phyloP scores from a whole-genome alignment of 1,140 invertebrate species.

The Tetramorium parvispinum region DNA sequence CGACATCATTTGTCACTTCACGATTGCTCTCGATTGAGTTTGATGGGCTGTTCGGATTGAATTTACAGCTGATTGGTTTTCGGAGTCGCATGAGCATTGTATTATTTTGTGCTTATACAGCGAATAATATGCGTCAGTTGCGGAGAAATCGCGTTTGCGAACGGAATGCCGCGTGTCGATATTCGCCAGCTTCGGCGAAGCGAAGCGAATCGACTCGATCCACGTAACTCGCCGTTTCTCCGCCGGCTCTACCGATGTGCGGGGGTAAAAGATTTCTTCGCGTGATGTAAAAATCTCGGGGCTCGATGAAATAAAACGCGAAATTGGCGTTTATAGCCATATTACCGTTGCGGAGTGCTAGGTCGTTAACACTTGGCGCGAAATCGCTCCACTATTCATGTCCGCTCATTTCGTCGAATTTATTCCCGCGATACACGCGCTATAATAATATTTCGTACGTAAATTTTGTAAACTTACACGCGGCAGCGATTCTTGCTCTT shows the following conservation, averaged over 20 bases:
- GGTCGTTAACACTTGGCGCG: not conserved
- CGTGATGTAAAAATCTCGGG: not conserved
- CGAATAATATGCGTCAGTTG: conserved; percentile 9
- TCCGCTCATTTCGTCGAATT: not conserved
- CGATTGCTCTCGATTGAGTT: not conserved
- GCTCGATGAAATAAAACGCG: conserved; percentile 3
- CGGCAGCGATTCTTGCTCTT: not conserved
- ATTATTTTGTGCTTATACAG: conserved; percentile 13
- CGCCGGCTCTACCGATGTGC: not conserved
- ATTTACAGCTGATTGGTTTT: not conserved
- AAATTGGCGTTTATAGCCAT: not conserved
- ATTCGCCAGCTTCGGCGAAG: not conserved
- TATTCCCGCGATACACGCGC: not conserved
- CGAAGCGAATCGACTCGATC: conserved; percentile 31
- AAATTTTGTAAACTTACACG: not conserved
- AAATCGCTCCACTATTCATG: not conserved
- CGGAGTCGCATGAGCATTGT: not conserved
- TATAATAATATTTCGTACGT: not conserved
- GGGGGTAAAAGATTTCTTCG: conserved; percentile 8
- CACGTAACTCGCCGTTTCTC: conserved; percentile 21
- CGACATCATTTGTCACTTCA: not conserved
- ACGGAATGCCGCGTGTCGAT: not conserved
- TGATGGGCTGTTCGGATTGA: not conserved
- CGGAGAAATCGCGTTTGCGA: conserved; percentile 17
- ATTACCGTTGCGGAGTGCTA: not conserved